Conservation (phyloP, 2,888 invertebrate species). For the Diplolepis rosae region DNA sequence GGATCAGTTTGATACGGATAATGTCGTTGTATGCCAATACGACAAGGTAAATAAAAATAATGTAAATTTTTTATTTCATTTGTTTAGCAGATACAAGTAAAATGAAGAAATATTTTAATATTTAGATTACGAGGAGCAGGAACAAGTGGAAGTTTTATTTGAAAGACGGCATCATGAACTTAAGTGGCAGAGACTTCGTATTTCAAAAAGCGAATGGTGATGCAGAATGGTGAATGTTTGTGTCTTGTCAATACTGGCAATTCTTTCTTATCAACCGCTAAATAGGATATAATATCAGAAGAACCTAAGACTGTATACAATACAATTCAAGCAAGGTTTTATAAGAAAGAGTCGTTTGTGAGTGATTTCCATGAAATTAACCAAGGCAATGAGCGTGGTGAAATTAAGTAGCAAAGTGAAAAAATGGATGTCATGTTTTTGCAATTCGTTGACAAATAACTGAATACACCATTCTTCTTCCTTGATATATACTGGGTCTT, state of each 20-base stretch:
- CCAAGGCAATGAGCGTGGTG: slow-evolving; percentile 41
- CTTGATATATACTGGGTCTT: slow-evolving; percentile 34
- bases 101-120: slow-evolving; percentile 43
- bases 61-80: no score
- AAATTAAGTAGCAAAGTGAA: slow-evolving; percentile 46
- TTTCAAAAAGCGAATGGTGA: slow-evolving; percentile 99
- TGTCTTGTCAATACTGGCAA: not conserved
- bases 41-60: slow-evolving; percentile 88
- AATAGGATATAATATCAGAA: not conserved
- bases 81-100: not conserved
- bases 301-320: slow-evolving; percentile 23
- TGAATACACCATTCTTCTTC: slow-evolving; percentile 43
- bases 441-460: slow-evolving; percentile 48
- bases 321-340: slow-evolving; percentile 8
- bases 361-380: slow-evolving; percentile 28
- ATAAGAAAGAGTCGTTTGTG: slow-evolving; percentile 6
- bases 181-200: slow-evolving; percentile 97
- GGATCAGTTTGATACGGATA: slow-evolving; percentile 98
- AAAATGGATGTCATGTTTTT: slow-evolving; percentile 49
- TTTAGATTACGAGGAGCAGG: slow-evolving; percentile 94
- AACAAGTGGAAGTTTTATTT: slow-evolving; percentile 99
- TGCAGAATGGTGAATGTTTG: slow-evolving; percentile 92
- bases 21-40: slow-evolving; percentile 99
- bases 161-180: slow-evolving; percentile 99
- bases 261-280: slow-evolving; percentile 1